Evolutionary conservation across 2,113 vertebrate species (phyloP).

Genomic region (Pavo muticus): DNA sequence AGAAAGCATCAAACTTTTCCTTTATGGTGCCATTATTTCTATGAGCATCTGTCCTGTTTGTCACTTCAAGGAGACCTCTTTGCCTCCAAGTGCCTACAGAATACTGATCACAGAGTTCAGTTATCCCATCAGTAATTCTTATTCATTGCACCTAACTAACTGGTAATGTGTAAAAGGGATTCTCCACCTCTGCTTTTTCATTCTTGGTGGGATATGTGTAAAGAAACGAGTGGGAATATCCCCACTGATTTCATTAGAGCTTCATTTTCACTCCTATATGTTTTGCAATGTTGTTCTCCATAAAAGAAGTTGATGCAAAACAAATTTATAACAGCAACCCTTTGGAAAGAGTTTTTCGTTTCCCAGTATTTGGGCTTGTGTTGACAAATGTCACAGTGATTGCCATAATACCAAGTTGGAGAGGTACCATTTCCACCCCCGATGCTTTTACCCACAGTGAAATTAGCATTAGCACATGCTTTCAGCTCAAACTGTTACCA

Average conservation of each 20-base stretch:
- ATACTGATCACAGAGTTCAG: background rate
- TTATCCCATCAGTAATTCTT: background rate
- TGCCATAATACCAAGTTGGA: constrained; percentile 6
- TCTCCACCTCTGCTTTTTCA: background rate
- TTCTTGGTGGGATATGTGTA: background rate
- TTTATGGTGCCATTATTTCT: background rate
- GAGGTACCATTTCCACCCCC: constrained; percentile 39
- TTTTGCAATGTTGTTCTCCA: background rate
- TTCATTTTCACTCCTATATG: background rate
- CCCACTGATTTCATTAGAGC: background rate
- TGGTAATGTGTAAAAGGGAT: background rate
- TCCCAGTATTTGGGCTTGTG: background rate
- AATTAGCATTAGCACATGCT: constrained; percentile 20
- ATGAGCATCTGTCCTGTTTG: background rate
- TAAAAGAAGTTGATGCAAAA: background rate
- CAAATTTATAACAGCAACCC: background rate
- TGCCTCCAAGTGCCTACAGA: background rate
- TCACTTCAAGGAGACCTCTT: background rate
- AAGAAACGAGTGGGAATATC: constrained; percentile 8
- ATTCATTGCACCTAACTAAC: background rate
- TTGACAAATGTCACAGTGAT: constrained; percentile 16
- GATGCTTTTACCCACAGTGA: background rate
- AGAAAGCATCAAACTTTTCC: background rate
- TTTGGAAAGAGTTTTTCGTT: constrained; percentile 4
- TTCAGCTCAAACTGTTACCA: constrained; percentile 18